Evolutionary conservation across 2,888 invertebrate species (phyloP), one percentile per base, ranked within the genome.

Genomic region (Cephus pulcher): DNA sequence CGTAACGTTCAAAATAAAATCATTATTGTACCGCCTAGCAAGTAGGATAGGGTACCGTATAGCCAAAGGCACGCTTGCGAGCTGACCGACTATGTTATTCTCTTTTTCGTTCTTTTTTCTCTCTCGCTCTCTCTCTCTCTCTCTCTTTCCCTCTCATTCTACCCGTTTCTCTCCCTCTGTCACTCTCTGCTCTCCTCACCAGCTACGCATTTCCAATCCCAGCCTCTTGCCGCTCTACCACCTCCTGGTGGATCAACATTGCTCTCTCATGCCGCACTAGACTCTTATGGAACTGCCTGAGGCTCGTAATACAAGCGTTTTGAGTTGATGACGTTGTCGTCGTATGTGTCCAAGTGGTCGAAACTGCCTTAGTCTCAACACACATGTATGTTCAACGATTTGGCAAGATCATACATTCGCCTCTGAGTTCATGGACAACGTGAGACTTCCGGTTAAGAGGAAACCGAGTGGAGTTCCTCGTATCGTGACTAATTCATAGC

Each of bases 11-110:
- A 77, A 79, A 82, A 85, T 82, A 83, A 86, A 84, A 84, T 85
- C 80, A 85, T 82, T 83, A 85, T 83, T 79, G 79, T 82, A 77
- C 76, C 73, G 79, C 76, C 79, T 82, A 78, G 76, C 84, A 86
- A 87, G 86, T 87, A 86, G 86, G 85, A 85, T 86, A 82, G 79
- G 75, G 84, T 87, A 86, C 86, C 86, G 87, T 87, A 87, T 79
- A 79, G 77, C 79, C 81, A 76, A 81, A 83, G 82, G 78, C 82
- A 80, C 75, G 82, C 81, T 82, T 82, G 79, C 76, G 76, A 75
- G 82, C 23, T 82, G 83, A 86, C 83, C 84, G 83, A 85, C 82
- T 84, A 83, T 81, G 76, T 34, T 77, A 71, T 56, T 56, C 70
- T 30, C 34, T 32, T 15, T 75, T 32, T 75, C 40, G n/a, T 30